Evolutionary conservation across 2,797 vertebrate genomes (phyloP).

Genomic region (Tarsius wallacei): DNA sequence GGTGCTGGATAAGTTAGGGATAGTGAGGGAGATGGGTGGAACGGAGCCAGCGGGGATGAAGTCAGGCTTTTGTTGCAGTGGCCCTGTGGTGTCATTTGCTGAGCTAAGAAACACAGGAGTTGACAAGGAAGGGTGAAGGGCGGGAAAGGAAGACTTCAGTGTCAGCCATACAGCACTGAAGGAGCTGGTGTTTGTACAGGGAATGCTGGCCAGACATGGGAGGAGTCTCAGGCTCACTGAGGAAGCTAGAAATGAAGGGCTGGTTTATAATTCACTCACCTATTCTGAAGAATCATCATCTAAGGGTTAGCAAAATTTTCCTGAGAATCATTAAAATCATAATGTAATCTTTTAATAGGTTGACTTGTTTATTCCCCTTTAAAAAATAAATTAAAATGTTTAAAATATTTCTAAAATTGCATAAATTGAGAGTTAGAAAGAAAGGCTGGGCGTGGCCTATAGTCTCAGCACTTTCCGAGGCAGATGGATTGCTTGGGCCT

Average conservation of each 20-base stretch:
- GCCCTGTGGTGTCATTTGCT: background rate
- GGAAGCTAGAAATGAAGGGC: background rate
- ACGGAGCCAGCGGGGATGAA: too few species aligned
- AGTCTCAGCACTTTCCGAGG: too few species aligned
- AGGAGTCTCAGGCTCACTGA: accelerated
- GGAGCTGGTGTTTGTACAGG: background rate
- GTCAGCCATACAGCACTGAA: background rate
- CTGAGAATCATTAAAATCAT: background rate
- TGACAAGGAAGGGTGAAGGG: background rate
- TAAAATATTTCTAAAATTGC: background rate
- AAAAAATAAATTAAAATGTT: background rate
- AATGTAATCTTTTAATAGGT: background rate
- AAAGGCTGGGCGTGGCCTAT: too few species aligned
- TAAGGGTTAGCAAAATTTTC: background rate
- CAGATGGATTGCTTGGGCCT: too few species aligned
- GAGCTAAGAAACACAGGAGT: background rate
- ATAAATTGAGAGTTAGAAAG: background rate
- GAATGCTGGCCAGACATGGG: background rate
- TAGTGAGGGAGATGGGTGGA: background rate
- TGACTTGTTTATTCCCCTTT: background rate
- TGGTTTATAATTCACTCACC: too few species aligned
- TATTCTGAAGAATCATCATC: background rate
- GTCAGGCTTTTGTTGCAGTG: too few species aligned
- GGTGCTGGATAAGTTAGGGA: background rate
- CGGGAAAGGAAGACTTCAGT: background rate